Base-by-base conservation (phyloP, 2,113 vertebrate genomes). In the Syngnathus floridae region DNA sequence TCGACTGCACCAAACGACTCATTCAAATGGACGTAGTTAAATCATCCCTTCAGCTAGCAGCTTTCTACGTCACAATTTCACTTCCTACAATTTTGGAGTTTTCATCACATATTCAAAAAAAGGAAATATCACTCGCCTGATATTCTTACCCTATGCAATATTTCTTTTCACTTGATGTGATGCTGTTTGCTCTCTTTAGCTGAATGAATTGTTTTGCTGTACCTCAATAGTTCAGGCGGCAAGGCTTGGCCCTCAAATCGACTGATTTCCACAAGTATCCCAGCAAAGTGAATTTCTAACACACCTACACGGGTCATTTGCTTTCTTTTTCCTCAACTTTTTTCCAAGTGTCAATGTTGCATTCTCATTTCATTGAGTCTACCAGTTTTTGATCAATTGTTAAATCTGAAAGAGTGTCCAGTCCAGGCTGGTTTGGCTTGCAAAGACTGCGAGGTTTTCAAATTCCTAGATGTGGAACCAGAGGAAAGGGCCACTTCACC, bases 101-200 rank as follows among this genome's bases (percentile, higher is more conserved):
- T 69, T 36, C 43, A 62, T 16, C 19, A 64, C n/a, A 10, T 74
- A 21, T 72, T 83, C 19, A 65, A 70, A 49, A 66, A 67, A 64
- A 67, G 26, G 26, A 35, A 59, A 64, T 67, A 40, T 78, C n/a
- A 66, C 65, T 57, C 75, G 74, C 70, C 71, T 77, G n/a, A 70
- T 77, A 68, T 76, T 72, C 64, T 77, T 75, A 19, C 77, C 68
- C 86, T 89, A 89, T 89, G 87, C 87, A 89, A 88, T 73, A 71
- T 57, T 55, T 64, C 16, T 66, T 74, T 73, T 70, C 17, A 68
- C 40, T 4, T 5, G 49, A 41, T 52, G 67, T 79, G 65, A 77
- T 43, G 37, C 41, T 68, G 65, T 63, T 69, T 71, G 52, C 69
- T 69, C 19, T 22, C 61, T 72, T 58, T 19, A 69, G 65, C 68